Evolutionary conservation across 2,113 vertebrate genomes (phyloP).

Genomic region (Fregata magnificens): DNA sequence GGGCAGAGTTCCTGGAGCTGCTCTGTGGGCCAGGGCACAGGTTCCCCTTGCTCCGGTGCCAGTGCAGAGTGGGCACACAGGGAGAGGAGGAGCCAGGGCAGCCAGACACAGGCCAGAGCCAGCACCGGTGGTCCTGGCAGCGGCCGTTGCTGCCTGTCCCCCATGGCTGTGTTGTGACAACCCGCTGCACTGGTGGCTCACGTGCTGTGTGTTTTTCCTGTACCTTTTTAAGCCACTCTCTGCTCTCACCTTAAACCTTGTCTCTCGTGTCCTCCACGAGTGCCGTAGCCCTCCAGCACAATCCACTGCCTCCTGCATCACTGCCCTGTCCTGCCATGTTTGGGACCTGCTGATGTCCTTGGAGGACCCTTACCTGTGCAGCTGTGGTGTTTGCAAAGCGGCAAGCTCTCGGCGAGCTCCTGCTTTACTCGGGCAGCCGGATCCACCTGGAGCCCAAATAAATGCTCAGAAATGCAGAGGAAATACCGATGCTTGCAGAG

Average conservation of each 20-base stretch:
- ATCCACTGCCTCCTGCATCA: fast-evolving
- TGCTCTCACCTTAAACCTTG: background rate
- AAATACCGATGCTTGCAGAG: background rate
- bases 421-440: background rate
- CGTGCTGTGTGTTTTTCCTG: fast-evolving
- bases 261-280: background rate
- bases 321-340: background rate
- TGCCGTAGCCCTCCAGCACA: fast-evolving
- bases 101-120: background rate
- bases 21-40: background rate
- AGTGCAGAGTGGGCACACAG: fast-evolving
- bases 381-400: background rate
- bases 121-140: background rate
- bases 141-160: background rate
- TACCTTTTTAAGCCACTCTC: background rate
- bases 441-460: background rate
- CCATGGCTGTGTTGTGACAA: background rate
- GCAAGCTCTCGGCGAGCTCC: background rate
- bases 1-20: background rate
- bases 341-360: background rate
- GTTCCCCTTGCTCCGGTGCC: background rate
- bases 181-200: fast-evolving
- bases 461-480: background rate
- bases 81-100: background rate
- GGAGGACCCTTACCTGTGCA: background rate